Evolutionary conservation across 2,797 vertebrate species (phyloP).

Genomic region (Hoplostethus atlanticus): DNA sequence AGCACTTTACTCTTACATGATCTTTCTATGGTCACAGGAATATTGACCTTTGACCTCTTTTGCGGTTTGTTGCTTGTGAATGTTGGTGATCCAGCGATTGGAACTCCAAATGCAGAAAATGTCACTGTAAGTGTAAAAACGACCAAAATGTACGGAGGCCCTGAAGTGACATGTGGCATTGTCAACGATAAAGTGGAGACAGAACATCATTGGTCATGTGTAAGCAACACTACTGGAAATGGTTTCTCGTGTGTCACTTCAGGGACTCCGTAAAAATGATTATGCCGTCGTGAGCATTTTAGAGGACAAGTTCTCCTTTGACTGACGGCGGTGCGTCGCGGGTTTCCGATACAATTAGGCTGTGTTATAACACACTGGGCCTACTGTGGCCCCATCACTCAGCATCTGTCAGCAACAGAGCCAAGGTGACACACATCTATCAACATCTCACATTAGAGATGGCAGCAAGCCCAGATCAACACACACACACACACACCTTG

Average conservation of each 20-base stretch:
- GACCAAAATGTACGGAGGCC: too few species aligned
- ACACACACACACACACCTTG: constrained; percentile 7
- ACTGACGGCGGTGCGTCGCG: constrained; percentile 1
- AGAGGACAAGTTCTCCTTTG: background rate
- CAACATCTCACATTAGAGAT: constrained; percentile 24
- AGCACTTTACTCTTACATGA: too few species aligned
- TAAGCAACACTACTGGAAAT: too few species aligned
- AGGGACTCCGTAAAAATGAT: too few species aligned
- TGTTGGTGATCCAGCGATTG: too few species aligned
- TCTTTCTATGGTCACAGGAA: too few species aligned
- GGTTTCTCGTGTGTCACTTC: too few species aligned
- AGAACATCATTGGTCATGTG: too few species aligned
- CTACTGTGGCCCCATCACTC: constrained; percentile 33
- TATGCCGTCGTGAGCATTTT: background rate
- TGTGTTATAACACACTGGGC: background rate
- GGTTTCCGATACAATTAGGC: constrained; percentile 15
- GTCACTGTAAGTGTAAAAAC: too few species aligned
- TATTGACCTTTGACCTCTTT: background rate
- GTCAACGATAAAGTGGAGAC: too few species aligned
- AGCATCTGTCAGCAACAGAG: constrained; percentile 26
- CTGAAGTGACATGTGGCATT: too few species aligned
- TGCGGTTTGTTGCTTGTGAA: background rate
- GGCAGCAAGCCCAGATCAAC: constrained; percentile 21
- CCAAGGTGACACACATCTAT: constrained; percentile 63
- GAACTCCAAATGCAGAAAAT: too few species aligned